Evolutionary conservation across 2,113 vertebrate species (phyloP).

Genomic region (Stigmatopora argus): DNA sequence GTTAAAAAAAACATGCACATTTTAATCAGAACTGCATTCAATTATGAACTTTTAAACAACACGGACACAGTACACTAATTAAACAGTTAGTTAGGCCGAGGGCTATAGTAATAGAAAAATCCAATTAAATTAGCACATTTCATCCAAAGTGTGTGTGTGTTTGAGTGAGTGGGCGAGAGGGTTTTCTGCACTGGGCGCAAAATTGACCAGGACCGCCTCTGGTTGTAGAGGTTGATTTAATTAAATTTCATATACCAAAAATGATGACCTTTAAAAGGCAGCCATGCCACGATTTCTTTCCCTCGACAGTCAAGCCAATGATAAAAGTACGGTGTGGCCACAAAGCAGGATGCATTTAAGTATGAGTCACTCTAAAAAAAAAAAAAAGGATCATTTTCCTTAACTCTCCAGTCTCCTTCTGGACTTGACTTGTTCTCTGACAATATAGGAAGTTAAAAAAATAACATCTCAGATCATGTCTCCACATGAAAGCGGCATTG

Average conservation of each 20-base stretch:
- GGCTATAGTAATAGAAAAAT: too few relatives aligned
- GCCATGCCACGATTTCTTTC: constrained; percentile 8
- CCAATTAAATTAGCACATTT: too few relatives aligned
- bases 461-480: background rate
- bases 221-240: constrained; percentile 8
- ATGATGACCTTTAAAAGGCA: constrained; percentile 32
- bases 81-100: too few relatives aligned
- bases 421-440: background rate
- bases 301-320: constrained; percentile 2
- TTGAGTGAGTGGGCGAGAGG: too few relatives aligned
- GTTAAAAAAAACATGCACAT: too few relatives aligned
- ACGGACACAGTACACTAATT: too few relatives aligned
- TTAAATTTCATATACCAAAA: background rate
- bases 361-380: constrained; percentile 21
- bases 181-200: too few relatives aligned
- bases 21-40: too few relatives aligned
- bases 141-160: too few relatives aligned
- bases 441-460: background rate
- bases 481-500: background rate
- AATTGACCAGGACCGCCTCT: background rate
- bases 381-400: constrained; percentile 14
- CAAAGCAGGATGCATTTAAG: constrained; percentile 19
- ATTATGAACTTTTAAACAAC: too few relatives aligned
- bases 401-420: background rate
- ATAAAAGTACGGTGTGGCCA: constrained; percentile 16